Conservation (phyloP, 2,888 invertebrate genomes). For the Drosophila prostipennis region DNA sequence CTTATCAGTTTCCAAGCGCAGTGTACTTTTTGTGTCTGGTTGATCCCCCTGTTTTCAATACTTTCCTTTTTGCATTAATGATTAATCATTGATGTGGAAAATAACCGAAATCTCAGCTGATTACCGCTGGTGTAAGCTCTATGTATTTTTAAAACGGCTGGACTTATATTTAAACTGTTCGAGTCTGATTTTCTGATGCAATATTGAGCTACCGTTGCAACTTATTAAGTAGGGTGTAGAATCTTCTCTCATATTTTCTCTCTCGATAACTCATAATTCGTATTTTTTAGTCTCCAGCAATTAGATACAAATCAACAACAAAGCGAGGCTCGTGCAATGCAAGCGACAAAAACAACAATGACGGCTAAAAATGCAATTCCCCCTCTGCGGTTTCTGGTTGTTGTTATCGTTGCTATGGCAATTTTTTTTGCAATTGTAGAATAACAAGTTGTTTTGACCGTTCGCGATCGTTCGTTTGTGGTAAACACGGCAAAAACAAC, state of each 20-base stretch:
- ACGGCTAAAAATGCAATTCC: conserved; percentile 37
- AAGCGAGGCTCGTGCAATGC: conserved; percentile 55
- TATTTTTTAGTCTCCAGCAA: conserved; percentile 17
- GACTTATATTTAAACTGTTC: conserved; percentile 23
- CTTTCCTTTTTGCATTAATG: conserved; percentile 51
- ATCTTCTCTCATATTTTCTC: background rate
- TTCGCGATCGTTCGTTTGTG: conserved; percentile 47
- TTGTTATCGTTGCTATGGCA: conserved; percentile 40
- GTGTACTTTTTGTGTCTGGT: conserved; percentile 31
- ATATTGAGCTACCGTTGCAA: conserved; percentile 48
- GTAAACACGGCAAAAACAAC: conserved; percentile 67
- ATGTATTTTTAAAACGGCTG: conserved; percentile 29
- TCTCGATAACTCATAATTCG: background rate
- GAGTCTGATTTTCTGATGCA: conserved; percentile 48
- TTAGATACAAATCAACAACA: conserved; percentile 27
- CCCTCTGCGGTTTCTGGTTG: conserved; percentile 44
- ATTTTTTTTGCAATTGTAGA: conserved; percentile 44
- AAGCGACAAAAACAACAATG: conserved; percentile 42
- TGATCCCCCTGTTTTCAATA: conserved; percentile 17
- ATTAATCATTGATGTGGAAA: conserved; percentile 49
- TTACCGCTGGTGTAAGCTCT: conserved; percentile 13
- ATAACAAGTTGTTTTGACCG: conserved; percentile 78
- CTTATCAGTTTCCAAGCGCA: conserved; percentile 43
- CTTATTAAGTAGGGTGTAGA: conserved; percentile 24
- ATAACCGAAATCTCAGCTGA: conserved; percentile 46